Conservation (phyloP, 92 coral and sea anemone species). For the Epizoanthus illoricatus region DNA sequence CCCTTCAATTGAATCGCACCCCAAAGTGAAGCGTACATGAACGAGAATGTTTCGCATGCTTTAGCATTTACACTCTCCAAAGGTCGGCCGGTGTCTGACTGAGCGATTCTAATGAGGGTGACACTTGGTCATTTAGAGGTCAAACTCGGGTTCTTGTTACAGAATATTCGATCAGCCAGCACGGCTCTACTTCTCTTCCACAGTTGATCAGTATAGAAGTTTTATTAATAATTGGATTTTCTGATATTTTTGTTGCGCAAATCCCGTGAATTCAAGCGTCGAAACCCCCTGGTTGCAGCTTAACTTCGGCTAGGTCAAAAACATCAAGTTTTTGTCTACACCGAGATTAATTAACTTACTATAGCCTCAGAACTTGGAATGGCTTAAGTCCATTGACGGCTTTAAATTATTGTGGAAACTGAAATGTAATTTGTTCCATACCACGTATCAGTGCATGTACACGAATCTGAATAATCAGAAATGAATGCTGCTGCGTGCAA, state of each 20-base stretch:
- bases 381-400: slow-evolving; percentile 9
- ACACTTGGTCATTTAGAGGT: slow-evolving; percentile 22
- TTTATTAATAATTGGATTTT: slow-evolving; percentile 23
- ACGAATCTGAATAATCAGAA: neutral
- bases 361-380: slow-evolving; percentile 6
- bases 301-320: neutral
- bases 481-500: neutral
- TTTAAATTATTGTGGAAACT: neutral
- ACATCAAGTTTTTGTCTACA: neutral
- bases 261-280: neutral
- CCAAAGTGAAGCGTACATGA: neutral
- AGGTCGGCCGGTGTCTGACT: slow-evolving; percentile 20
- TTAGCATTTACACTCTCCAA: neutral
- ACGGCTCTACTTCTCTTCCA: neutral
- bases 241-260: slow-evolving; percentile 2
- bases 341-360: slow-evolving; percentile 19
- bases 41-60: slow-evolving; percentile 17
- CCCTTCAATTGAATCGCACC: slow-evolving; percentile 8
- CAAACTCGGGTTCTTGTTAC: slow-evolving; percentile 11
- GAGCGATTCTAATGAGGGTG: slow-evolving; percentile 18
- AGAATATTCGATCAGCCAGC: neutral
- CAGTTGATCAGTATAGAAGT: slow-evolving; percentile 9
- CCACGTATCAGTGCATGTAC: neutral
- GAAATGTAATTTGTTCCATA: neutral
- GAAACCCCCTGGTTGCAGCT: slow-evolving; percentile 1